A percentile compares a stretch with the other conserved stretches of the same genome.
Conservation (phyloP, 2,888 invertebrate genomes). For the Mactromeris polynyma region DNA sequence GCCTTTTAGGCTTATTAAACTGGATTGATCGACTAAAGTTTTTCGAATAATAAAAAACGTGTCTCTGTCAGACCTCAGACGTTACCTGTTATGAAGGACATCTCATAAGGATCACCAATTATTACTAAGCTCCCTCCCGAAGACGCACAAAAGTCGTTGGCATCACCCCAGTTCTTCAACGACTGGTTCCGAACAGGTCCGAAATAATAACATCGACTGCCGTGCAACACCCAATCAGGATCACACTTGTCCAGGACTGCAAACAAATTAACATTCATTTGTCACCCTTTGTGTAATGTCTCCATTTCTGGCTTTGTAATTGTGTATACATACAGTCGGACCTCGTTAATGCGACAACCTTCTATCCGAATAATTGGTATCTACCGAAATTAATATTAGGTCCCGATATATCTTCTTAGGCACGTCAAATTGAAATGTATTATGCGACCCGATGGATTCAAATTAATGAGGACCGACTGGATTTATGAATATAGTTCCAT, state of each 20-base stretch:
- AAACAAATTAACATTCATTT: no score
- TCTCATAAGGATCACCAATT: conserved; percentile 72
- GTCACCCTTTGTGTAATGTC: no score
- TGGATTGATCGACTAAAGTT: not conserved
- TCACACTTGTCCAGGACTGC: conserved; percentile 66
- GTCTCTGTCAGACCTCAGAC: not conserved
- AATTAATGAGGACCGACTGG: no score
- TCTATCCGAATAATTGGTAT: no score
- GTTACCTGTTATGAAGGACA: conserved; percentile 72
- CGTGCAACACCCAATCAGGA: conserved; percentile 67
- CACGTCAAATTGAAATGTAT: no score
- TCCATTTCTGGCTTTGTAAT: no score
- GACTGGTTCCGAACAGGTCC: conserved; percentile 69
- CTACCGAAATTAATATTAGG: no score
- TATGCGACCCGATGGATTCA: no score
- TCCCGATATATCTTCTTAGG: no score
- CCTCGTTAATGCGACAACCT: no score
- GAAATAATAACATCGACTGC: conserved; percentile 73
- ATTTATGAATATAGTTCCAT: no score
- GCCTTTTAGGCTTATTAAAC: not conserved
- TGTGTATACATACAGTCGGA: no score
- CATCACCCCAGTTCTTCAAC: conserved; percentile 69
- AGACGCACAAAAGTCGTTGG: conserved; percentile 62
- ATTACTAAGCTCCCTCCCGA: conserved; percentile 66
- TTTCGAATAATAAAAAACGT: not conserved